phyloP scores from a whole-genome alignment of 2,113 vertebrate genomes.

The Natator depressus region DNA sequence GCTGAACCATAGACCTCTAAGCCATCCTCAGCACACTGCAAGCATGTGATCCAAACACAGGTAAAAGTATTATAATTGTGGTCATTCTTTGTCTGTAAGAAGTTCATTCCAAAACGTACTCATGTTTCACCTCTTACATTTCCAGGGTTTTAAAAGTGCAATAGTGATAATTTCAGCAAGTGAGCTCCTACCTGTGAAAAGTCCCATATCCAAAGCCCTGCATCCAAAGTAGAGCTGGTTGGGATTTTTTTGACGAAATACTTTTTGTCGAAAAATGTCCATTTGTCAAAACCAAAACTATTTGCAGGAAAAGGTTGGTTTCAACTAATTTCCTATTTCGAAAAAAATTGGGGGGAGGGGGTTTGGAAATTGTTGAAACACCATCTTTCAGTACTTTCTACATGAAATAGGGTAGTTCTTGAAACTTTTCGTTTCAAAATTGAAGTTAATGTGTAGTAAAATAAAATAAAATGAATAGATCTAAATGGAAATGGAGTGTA shows the following conservation, averaged over 20 bases:
- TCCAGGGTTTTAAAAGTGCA: neutral
- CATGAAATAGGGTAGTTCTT: neutral
- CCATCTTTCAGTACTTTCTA: neutral
- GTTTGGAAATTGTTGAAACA: neutral
- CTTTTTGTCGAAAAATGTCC: neutral
- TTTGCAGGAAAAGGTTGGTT: neutral
- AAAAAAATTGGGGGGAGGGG: neutral
- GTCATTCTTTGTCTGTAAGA: neutral
- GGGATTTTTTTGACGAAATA: neutral
- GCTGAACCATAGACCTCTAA: accelerated
- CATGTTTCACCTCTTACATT: neutral
- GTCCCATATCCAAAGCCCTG: neutral
- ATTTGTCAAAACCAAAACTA: neutral
- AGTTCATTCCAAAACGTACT: neutral
- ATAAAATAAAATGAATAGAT: neutral
- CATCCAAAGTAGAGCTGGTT: neutral
- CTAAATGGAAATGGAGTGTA: too few relatives aligned
- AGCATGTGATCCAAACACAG: neutral
- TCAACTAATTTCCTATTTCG: neutral
- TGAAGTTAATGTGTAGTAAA: neutral
- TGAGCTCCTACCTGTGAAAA: neutral
- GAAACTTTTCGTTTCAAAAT: neutral
- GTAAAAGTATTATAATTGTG: neutral
- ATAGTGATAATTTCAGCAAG: neutral
- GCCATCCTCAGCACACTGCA: neutral